These are phyloP conservation scores for Dermochelys coriacea DNA, from an alignment of 2,797 vertebrate species.

Conservation along the genomic window DNA sequence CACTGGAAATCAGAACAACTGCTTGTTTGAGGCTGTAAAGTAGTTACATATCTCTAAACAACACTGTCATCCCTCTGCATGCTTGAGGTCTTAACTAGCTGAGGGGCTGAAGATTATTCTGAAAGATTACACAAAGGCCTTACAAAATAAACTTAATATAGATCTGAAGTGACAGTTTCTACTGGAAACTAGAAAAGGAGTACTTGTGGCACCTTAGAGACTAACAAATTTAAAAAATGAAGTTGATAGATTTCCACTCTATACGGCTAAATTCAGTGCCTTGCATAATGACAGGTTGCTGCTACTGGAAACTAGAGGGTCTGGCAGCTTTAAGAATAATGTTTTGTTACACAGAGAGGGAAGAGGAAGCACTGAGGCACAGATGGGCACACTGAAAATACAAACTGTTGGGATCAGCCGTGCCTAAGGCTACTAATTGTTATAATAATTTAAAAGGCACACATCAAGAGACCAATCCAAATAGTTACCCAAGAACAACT, in stretches of 20 bases:
- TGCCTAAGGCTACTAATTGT: not conserved
- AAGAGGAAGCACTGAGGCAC: not conserved
- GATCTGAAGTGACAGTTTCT: not conserved
- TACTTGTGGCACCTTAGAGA: no score
- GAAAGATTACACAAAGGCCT: not conserved
- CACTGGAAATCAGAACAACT: not conserved
- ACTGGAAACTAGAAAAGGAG: not conserved
- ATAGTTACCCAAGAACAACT: not conserved
- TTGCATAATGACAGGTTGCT: no score
- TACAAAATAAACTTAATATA: not conserved
- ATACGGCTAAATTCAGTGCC: no score
- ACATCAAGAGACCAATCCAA: not conserved
- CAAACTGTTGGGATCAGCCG: not conserved
- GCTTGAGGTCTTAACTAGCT: not conserved
- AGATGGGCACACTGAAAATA: not conserved
- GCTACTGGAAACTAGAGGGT: not conserved
- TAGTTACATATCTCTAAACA: not conserved
- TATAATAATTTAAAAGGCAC: not conserved
- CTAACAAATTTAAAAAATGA: no score
- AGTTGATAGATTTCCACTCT: no score
- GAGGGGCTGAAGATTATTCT: not conserved
- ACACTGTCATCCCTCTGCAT: not conserved
- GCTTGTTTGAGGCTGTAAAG: not conserved
- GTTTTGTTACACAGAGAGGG: not conserved
- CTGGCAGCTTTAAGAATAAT: not conserved